Percentiles rank a stretch among this genome's conserved stretches.
phyloP scores from a whole-genome alignment of 2,797 vertebrate species.

The Podarcis lilfordi region DNA sequence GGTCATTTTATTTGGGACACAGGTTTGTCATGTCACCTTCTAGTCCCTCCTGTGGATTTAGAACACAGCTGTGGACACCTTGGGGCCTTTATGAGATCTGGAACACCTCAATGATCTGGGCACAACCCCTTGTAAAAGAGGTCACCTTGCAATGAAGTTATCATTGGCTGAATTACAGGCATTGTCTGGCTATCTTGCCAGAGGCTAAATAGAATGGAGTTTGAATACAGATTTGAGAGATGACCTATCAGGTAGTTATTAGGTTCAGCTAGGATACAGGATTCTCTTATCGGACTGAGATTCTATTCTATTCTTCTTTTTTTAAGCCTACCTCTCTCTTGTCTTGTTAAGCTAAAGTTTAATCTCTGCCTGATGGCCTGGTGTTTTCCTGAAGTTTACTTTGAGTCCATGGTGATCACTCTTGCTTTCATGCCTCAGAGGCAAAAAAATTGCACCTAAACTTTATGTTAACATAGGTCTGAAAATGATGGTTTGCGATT shows the following conservation, averaged over 20 bases:
- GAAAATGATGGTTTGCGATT: too few species aligned
- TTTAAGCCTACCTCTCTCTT: background rate
- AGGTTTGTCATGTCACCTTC: background rate
- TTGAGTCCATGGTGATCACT: background rate
- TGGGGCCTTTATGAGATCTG: background rate
- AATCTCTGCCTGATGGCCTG: background rate
- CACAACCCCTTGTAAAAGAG: background rate
- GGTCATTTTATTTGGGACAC: background rate
- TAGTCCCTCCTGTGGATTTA: too few species aligned
- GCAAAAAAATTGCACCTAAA: background rate
- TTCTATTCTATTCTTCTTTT: background rate
- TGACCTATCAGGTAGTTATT: background rate
- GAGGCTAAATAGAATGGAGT: background rate
- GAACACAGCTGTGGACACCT: background rate
- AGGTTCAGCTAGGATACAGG: background rate
- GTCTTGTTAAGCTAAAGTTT: background rate
- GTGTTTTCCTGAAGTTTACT: background rate
- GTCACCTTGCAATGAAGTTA: constrained; percentile 18
- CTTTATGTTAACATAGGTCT: background rate
- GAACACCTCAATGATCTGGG: background rate
- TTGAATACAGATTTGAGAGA: background rate
- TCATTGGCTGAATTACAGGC: background rate
- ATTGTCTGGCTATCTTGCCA: too few species aligned
- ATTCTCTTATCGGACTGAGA: background rate
- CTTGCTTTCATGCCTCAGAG: background rate